Evolutionary conservation across 2,888 invertebrate species (phyloP).

Genomic region (Drosophila niveifrons): DNA sequence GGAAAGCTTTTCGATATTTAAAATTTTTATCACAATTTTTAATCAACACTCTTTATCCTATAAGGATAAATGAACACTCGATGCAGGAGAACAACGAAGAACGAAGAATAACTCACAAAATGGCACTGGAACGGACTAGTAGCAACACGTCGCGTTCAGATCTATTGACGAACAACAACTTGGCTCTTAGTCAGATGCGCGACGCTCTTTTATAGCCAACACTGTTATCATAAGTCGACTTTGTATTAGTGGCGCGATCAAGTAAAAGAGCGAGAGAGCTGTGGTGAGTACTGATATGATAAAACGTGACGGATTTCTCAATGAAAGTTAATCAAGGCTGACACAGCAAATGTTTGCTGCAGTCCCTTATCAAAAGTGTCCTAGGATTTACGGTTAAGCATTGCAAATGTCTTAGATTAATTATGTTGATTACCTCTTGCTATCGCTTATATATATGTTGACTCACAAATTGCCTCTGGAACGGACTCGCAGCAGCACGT

Average conservation of each 20-base stretch:
- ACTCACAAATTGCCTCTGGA: conserved; percentile 50
- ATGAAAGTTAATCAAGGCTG: too few species aligned
- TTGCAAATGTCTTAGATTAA: too few species aligned
- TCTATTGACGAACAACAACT: conserved; percentile 41
- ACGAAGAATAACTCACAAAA: conserved; percentile 39
- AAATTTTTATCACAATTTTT: not conserved
- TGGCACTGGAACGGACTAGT: conserved; percentile 37
- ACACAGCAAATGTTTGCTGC: too few species aligned
- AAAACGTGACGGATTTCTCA: conserved; percentile 6
- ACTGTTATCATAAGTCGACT: conserved; percentile 40
- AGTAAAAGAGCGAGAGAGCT: conserved; percentile 11
- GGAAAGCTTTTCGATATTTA: not conserved
- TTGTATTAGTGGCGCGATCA: conserved; percentile 40
- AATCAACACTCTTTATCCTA: not conserved
- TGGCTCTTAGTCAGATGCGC: conserved; percentile 35
- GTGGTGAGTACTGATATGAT: conserved; percentile 17
- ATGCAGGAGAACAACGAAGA: not conserved
- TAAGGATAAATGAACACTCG: conserved; percentile 22
- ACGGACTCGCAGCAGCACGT: conserved; percentile 37
- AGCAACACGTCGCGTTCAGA: conserved; percentile 41
- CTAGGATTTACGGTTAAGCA: too few species aligned
- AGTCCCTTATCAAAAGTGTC: too few species aligned
- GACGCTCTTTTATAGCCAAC: conserved; percentile 48
- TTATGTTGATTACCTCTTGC: too few species aligned
- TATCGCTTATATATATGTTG: too few species aligned